Base-by-base conservation (phyloP, 2,888 invertebrate genomes). In the Rhopalosiphum nymphaeae region DNA sequence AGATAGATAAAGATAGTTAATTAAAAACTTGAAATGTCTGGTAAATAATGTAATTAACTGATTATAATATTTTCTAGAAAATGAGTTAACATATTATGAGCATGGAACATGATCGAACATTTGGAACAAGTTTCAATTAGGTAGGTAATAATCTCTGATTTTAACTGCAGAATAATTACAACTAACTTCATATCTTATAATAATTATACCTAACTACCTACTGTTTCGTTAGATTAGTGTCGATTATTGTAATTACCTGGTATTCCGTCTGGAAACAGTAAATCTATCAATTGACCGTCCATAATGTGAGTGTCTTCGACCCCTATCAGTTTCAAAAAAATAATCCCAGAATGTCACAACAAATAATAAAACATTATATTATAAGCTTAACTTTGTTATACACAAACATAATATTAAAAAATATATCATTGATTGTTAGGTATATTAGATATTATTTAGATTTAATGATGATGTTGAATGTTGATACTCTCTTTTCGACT, bases 261-360 rank as follows among this genome's bases (percentile, higher is more conserved):
- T 95, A 96, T 95, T 94, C 96, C 96, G 95, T 96, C 95, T 29
- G 96, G 96, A 95, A 96, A 97, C 92, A 97, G 95, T 91, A 96
- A 95, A 95, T 96, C 96, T 93, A 96, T 96, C 94, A 97, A 96
- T 95, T 96, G 96, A 95, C 96, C 96, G 95, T 96, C 96, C 88
- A 96, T 92, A 21, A n/a, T 29, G 53, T 42, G 9, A 29, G 29
- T 21, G 57, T 44, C 29, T 89, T 89, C n/a, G 21, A 44, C 53
- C 36, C 21, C 21, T 36, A 78, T 36, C 78, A 9, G 36, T 9
- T 36, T 25, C 9, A 36, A 78, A 9, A 78, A 36, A 67, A 21
- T 78, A 78, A 78, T 78, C 9, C 36, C 36, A 7, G 9, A 78
- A 78, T 36, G 11, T 36, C 36, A 78, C 36, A 46, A 7, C 44